Evolutionary conservation across 2,797 vertebrate species (phyloP), one percentile per base, ranked within the genome.

Genomic region (Helicolenus hilgendorfi): DNA sequence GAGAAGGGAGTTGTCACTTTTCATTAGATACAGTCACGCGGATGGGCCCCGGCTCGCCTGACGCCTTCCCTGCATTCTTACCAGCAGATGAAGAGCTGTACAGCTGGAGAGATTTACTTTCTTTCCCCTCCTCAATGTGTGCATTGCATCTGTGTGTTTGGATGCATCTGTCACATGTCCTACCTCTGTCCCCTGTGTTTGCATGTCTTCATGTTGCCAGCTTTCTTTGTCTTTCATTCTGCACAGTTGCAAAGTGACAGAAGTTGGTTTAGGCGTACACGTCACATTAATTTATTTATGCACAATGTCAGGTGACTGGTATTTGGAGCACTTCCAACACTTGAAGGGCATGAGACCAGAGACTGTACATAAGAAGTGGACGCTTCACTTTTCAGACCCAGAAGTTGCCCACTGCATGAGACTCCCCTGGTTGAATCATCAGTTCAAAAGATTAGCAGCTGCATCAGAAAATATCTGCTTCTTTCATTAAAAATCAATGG

Each of bases 1-100:
- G 94, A 95, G 92, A 92, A 86, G 91, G 84, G 81, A 92, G 90
- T 77, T 95, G 96, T 96, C 95, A 92, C 94, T 96, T 96, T 94
- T 87, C 81, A 94, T 97, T 95, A 95, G 91, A 78, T 41, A 85
- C 90, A 92, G 93, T 88, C 27, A 18, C 59, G 35, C 35, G 72
- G 92, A 94, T 70, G 91, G 62, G 74, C 72, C 18, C 65, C 49
- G 2, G 79, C 89, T 84, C n/a, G 70, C 87, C 81, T 41, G 49
- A 71, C 67, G 49, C 73, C 85, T 68, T 55, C 45, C 82, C 87
- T 27, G 69, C 74, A 58, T 86, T 73, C 82, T 83, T 2, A 65
- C 65, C 7, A 18, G 49, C 20, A 86, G 69, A 56, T 11, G 15
- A 5, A 35, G 63, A 67, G 69, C 72, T 2, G 68, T 68, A 20